These are phyloP conservation scores for Corticium candelabrum DNA, from an alignment of 37 sponge, comb jelly and placozoan species.

Conservation along the genomic window DNA sequence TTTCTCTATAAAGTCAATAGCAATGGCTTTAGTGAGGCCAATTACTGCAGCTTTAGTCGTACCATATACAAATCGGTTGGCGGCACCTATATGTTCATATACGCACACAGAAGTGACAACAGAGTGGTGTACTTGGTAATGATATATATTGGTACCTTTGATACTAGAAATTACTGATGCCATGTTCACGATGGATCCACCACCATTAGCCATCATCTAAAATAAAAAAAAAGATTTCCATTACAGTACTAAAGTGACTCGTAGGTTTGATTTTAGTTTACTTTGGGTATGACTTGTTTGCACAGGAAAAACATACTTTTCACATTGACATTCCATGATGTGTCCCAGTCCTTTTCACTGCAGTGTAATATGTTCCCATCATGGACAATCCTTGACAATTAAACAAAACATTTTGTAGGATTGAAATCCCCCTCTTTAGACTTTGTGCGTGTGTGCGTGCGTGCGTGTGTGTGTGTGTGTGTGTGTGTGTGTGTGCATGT, in stretches of 20 bases:
- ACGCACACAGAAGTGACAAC: background rate
- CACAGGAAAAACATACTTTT: slow-evolving; percentile 62
- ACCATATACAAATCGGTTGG: slow-evolving; percentile 54
- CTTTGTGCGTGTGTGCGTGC: background rate
- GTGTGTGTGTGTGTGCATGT: background rate
- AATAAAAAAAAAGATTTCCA: background rate
- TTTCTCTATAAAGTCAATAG: slow-evolving; percentile 48
- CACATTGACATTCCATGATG: slow-evolving; percentile 58
- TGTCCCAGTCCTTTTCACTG: slow-evolving; percentile 52
- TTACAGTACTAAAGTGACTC: background rate
- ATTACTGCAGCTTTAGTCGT: slow-evolving; percentile 71
- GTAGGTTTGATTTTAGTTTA: slow-evolving; percentile 2
- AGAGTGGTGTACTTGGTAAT: background rate
- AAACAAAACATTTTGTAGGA: background rate
- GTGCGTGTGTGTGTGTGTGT: background rate
- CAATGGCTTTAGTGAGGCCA: slow-evolving; percentile 67
- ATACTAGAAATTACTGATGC: slow-evolving; percentile 58
- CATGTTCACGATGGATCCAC: slow-evolving; percentile 75
- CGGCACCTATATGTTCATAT: slow-evolving; percentile 35
- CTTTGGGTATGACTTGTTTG: slow-evolving; percentile 32
- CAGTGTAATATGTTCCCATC: slow-evolving; percentile 46
- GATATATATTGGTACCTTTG: too few species aligned
- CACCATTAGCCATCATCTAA: slow-evolving; percentile 6
- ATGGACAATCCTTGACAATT: slow-evolving; percentile 29
- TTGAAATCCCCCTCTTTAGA: background rate